phyloP scores from a whole-genome alignment of 1,140 invertebrate species.

The Euura saliciscinereae region DNA sequence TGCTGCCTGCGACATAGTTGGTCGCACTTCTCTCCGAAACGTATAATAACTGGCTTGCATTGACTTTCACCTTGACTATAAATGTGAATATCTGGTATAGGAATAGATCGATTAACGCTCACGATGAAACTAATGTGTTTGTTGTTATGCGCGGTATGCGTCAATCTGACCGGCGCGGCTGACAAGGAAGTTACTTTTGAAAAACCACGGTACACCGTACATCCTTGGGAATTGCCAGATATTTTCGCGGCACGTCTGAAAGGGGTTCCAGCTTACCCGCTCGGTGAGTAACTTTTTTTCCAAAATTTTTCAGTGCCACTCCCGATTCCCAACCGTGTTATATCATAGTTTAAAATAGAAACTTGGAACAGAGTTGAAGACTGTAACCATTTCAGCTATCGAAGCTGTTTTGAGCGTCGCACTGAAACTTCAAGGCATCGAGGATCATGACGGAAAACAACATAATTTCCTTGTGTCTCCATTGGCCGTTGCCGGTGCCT shows the following conservation, averaged over 20 bases:
- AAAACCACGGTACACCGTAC: neutral
- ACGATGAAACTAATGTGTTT: too few relatives aligned
- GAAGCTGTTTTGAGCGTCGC: conserved; percentile 12
- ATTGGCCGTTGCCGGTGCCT: neutral
- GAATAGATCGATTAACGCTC: too few relatives aligned
- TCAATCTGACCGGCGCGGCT: neutral
- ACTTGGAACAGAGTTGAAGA: too few relatives aligned
- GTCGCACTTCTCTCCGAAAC: neutral
- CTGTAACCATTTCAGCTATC: neutral
- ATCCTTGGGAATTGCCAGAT: neutral
- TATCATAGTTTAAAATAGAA: too few relatives aligned
- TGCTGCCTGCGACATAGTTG: neutral
- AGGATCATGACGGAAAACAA: neutral
- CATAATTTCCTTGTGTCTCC: conserved; percentile 7
- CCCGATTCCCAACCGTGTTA: too few relatives aligned
- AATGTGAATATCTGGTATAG: too few relatives aligned
- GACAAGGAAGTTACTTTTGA: neutral
- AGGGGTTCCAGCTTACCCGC: neutral
- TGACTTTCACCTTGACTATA: too few relatives aligned
- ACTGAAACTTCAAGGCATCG: conserved; percentile 1
- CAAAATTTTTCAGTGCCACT: too few relatives aligned
- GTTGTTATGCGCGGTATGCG: neutral
- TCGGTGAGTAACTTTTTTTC: neutral
- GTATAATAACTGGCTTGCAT: too few relatives aligned
- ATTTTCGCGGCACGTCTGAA: neutral